Evolutionary conservation across 2,888 invertebrate species (phyloP), one percentile per base, ranked within the genome.

Genomic region (Drosophila anceps): DNA sequence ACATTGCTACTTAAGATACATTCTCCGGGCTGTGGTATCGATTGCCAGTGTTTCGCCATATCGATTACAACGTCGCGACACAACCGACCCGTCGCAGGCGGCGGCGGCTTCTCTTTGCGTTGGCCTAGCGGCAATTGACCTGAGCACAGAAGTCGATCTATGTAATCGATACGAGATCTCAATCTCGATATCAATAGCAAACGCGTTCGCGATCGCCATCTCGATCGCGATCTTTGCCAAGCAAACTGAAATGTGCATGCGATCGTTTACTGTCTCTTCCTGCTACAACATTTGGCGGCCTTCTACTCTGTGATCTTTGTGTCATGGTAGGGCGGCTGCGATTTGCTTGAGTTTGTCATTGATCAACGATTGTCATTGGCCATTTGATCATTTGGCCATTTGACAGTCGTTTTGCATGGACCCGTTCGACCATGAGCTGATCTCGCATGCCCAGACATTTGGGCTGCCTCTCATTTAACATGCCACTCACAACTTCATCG

Each of bases 1-100:
- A 85, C 90, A 79, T 82, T 67, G 78, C 88, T 87, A 90, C 90
- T 87, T 90, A 83, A 88, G 87, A 85, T 88, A 88, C 83, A 80
- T 82, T 77, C 61, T 65, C 72, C 65, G 20, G 60, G 37, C 72
- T 50, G 62, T 31, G 69, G 81, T 81, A 84, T 74, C 76, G 75
- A 76, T 81, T 73, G 74, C 74, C 71, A 70, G 67, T 70, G 69
- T 68, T 84, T 73, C 60, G 81, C 78, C 78, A 83, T 83, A 83
- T 84, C 88, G 84, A 86, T 84, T 84, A 81, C 84, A 65, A 39
- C 58, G 51, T 43, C 50, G 43, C 41, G 50, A 37, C 48, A 39
- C 44, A 44, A 35, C 33, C 58, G 58, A 46, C 33, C 29, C 69
- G 39, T 15, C 33, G 55, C 43, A 13, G 50, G 53, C 29, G 60